These are phyloP conservation scores for Colostygia pectinataria DNA, from an alignment of 2,888 invertebrate species.

Conservation along the genomic window DNA sequence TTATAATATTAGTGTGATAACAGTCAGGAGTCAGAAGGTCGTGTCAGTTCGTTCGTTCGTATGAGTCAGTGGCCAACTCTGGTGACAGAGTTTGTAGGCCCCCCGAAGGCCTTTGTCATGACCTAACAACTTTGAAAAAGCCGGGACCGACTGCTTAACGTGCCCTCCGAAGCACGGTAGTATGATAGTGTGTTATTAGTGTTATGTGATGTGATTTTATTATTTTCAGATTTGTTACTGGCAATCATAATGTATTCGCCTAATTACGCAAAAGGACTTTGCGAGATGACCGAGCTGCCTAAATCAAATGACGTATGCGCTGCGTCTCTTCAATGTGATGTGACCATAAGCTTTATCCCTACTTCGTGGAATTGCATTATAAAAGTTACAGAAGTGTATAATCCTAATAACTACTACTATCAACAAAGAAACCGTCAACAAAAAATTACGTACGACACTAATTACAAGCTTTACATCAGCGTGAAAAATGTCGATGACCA, in stretches of 20 bases:
- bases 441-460: not conserved
- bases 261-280: conserved; percentile 5
- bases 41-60: too few relatives aligned
- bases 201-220: too few relatives aligned
- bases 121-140: too few relatives aligned
- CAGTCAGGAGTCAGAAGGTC: too few relatives aligned
- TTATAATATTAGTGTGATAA: too few relatives aligned
- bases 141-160: too few relatives aligned
- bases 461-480: conserved; percentile 5
- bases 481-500: conserved; percentile 9
- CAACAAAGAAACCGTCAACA: not conserved
- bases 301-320: conserved; percentile 2
- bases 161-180: too few relatives aligned
- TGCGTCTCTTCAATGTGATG: conserved; percentile 5
- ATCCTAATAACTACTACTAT: not conserved
- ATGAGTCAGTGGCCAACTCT: too few relatives aligned
- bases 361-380: conserved; percentile 13
- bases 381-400: not conserved
- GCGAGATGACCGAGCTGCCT: not conserved
- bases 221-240: conserved; percentile 14
- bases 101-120: too few relatives aligned
- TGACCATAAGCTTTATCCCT: not conserved
- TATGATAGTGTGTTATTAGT: too few relatives aligned
- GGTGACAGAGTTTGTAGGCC: too few relatives aligned
- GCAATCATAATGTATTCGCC: not conserved